Base-by-base conservation (phyloP, 2,888 invertebrate genomes). In the Parasteatoda lunata region DNA sequence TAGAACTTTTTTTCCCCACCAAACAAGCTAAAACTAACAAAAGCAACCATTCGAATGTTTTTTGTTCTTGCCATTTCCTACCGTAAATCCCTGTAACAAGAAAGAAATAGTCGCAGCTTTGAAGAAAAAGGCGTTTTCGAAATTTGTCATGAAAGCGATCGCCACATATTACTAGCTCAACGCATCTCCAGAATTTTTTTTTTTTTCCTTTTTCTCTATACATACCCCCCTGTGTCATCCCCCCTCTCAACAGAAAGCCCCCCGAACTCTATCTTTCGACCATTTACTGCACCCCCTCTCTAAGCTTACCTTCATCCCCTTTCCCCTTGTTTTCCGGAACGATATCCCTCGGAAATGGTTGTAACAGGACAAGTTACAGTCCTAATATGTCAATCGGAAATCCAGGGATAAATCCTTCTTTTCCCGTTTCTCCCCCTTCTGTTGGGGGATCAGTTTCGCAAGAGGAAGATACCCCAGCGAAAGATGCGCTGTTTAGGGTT, bases 101-200 rank as follows among this genome's bases (percentile, higher is more conserved):
- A 85, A 85, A 85, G 77, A 85, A 85, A 85, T 85, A 77, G 85
- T 85, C 85, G 85, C 85, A 85, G 85, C 85, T 85, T 85, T 85
- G 65, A 69, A 59, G 65, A 72, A 80, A 85, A 71, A 85, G 77
- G 85, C 85, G 80, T 85, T 85, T 81, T 59, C 77, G 77, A 75
- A 87, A 87, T 87, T 87, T 87, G 87, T 87, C 87, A 87, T 78
- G 87, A 87, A 82, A 81, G 76, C 81, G 87, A 87, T 87, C 87
- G 82, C 85, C 85, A 85, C 85, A 85, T 85, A 85, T 85, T 85
- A 85, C 85, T 75, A 75, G 80, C 76, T 85, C 85, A 85, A 85
- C 85, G 85, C 85, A 85, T 85, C 85, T 68, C 80, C 65, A 13
- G 80, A 48, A 59, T 76, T 76, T 65, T 45, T 54, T 45, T 59